These are phyloP conservation scores for human DNA, from an alignment of 2,113 vertebrate genomes.

Conservation along the genomic window DNA sequence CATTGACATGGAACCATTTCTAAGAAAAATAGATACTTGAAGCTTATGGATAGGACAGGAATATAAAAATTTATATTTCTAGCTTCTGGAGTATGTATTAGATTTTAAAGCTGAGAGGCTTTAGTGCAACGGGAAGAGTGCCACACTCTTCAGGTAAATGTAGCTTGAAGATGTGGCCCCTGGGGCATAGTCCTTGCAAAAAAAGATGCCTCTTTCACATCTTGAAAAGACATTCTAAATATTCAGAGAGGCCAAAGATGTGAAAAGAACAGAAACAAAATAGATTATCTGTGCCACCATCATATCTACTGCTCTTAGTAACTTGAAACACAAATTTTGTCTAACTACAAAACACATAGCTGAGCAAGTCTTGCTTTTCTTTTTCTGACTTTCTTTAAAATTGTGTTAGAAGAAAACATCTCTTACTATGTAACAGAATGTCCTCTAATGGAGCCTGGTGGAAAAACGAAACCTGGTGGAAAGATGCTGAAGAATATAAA, in stretches of 20 bases:
- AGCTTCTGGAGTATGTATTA: background rate
- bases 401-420: background rate
- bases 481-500: background rate
- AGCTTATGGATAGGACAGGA: background rate
- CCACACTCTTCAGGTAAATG: background rate
- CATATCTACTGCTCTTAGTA: background rate
- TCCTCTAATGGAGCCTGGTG: background rate
- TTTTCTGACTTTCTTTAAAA: background rate
- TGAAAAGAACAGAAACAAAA: background rate
- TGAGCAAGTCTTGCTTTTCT: background rate
- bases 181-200: background rate
- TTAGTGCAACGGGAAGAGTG: background rate
- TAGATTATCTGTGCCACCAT: background rate
- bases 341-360: background rate
- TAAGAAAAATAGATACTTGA: background rate
- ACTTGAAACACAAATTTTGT: conserved; percentile 2
- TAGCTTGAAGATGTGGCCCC: background rate
- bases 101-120: background rate
- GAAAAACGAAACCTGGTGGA: background rate
- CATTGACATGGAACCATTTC: background rate
- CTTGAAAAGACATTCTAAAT: background rate
- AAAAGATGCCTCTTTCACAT: background rate
- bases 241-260: background rate
- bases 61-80: background rate
- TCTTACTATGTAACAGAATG: background rate